These are phyloP conservation scores for Melikaiella ostensackeni DNA, from an alignment of 2,888 invertebrate species.

Conservation along the genomic window DNA sequence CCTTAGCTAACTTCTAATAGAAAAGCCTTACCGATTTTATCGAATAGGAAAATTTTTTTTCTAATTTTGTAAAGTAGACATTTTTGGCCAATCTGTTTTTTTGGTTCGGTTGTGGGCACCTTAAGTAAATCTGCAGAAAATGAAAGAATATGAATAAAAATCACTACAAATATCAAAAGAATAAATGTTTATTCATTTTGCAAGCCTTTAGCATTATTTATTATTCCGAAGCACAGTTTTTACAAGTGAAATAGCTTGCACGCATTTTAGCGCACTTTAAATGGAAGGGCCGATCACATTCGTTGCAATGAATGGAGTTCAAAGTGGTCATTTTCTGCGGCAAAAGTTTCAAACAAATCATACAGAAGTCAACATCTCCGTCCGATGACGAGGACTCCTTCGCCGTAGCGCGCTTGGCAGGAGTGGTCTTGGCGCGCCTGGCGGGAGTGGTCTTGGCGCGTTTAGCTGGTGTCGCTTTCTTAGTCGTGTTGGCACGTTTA, in stretches of 20 bases:
- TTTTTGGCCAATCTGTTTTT: neutral
- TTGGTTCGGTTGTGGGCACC: neutral
- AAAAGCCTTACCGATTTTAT: neutral
- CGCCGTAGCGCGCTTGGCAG: too few relatives aligned
- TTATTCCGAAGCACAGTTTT: neutral
- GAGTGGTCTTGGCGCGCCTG: too few relatives aligned
- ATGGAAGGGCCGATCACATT: constrained; percentile 1
- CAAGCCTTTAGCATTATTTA: neutral
- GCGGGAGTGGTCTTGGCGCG: too few relatives aligned
- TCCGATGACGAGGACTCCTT: too few relatives aligned
- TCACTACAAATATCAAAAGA: neutral
- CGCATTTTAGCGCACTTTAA: neutral
- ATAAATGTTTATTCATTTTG: neutral
- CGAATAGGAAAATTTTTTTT: neutral
- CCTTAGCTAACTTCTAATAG: too few relatives aligned
- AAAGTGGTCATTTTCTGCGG: neutral
- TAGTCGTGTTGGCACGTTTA: too few relatives aligned
- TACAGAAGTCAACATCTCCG: too few relatives aligned
- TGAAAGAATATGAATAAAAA: neutral
- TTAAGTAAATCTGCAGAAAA: too few relatives aligned
- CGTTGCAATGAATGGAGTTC: neutral
- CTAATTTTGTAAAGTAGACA: neutral
- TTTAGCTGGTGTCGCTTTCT: too few relatives aligned
- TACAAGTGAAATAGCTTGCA: too few relatives aligned
- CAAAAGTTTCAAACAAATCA: too few relatives aligned